phyloP scores from a whole-genome alignment of 2,797 vertebrate species.

The Tarsius wallacei region DNA sequence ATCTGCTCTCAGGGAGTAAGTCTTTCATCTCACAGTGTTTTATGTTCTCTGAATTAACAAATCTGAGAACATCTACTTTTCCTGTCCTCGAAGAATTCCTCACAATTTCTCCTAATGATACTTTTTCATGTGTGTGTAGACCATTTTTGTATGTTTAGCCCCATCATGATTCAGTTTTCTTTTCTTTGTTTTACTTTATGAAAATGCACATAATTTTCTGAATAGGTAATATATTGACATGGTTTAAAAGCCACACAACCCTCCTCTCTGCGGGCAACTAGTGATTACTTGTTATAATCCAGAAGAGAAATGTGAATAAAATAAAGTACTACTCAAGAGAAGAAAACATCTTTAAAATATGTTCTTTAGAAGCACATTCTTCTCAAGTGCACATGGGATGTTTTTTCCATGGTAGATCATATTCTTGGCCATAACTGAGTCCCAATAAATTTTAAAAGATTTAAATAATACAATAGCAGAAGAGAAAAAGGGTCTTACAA shows the following conservation, averaged over 20 bases:
- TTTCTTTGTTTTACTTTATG: background rate
- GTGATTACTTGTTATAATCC: background rate
- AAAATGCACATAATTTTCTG: slow-evolving; percentile 23
- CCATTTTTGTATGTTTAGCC: background rate
- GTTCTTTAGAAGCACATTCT: slow-evolving; percentile 25
- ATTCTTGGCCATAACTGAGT: background rate
- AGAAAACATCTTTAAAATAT: background rate
- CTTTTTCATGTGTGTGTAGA: background rate
- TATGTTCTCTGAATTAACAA: background rate
- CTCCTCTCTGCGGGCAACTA: background rate
- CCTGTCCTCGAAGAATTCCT: background rate
- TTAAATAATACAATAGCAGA: background rate
- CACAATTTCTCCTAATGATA: background rate
- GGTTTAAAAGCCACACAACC: background rate
- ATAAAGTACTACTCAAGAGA: background rate
- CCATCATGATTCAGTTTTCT: background rate
- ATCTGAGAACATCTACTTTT: background rate
- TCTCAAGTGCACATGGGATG: background rate
- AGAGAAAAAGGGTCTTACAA: background rate
- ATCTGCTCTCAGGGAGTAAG: background rate
- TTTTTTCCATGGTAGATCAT: background rate
- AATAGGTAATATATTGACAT: background rate
- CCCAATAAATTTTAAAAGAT: background rate
- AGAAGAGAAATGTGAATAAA: background rate
- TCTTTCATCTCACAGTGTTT: background rate